Percentiles rank a stretch among this genome's conserved stretches.
phyloP scores from a whole-genome alignment of 2,113 vertebrate species.

The Beaufortia kweichowensis region DNA sequence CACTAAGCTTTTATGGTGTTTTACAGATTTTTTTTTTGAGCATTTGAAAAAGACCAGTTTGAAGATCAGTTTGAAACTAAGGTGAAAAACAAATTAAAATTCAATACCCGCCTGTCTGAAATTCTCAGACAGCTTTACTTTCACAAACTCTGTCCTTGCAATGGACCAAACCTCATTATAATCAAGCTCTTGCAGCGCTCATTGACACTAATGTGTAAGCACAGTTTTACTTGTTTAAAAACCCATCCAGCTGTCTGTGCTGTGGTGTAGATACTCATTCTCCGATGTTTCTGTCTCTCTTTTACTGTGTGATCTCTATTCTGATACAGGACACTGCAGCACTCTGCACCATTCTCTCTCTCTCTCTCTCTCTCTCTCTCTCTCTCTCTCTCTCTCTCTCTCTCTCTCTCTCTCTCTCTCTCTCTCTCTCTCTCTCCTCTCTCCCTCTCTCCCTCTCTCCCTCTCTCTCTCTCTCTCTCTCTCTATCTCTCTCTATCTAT shows the following conservation, averaged over 20 bases:
- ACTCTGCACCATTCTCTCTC: conserved; percentile 43
- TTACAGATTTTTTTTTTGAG: too few relatives aligned
- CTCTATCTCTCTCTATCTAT: background rate
- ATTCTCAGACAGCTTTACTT: too few relatives aligned
- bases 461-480: background rate
- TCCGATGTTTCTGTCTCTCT: conserved; percentile 16
- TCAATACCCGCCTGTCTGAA: too few relatives aligned
- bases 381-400: background rate
- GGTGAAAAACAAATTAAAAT: too few relatives aligned
- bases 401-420: conserved; percentile 20
- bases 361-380: conserved; percentile 31
- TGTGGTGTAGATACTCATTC: background rate
- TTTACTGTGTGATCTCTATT: conserved; percentile 35
- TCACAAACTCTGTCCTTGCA: too few relatives aligned
- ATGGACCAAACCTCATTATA: too few relatives aligned
- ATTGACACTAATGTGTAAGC: too few relatives aligned
- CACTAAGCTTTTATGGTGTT: too few relatives aligned
- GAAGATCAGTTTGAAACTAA: too few relatives aligned
- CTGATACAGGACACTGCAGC: conserved; percentile 52
- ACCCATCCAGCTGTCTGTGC: background rate
- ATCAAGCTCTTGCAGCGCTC: too few relatives aligned
- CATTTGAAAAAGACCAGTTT: too few relatives aligned
- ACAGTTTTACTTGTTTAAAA: background rate
- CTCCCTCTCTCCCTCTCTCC: conserved; percentile 18
- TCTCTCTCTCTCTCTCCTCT: conserved; percentile 29